phyloP scores from a whole-genome alignment of 2,888 invertebrate genomes.

The Macropis europaea region DNA sequence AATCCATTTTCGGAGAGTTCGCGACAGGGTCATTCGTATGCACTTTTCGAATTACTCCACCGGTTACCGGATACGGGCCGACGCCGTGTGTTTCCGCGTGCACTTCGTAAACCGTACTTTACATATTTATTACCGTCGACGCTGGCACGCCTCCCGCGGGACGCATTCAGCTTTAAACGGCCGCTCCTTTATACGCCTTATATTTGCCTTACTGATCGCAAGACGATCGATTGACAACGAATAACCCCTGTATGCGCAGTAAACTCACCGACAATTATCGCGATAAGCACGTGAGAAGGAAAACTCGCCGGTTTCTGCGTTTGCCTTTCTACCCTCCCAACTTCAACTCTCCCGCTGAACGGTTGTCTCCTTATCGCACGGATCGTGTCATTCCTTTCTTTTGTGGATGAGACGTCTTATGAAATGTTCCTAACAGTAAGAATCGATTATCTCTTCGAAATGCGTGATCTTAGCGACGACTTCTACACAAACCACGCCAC shows the following conservation, averaged over 20 bases:
- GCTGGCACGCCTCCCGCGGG: slow-evolving; percentile 57
- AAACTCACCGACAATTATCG: slow-evolving; percentile 44
- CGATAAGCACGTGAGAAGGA: background rate
- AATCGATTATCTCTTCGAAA: too few relatives aligned
- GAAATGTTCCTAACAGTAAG: too few relatives aligned
- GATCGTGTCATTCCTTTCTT: too few relatives aligned
- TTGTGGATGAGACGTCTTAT: too few relatives aligned
- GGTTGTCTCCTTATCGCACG: too few relatives aligned
- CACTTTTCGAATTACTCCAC: slow-evolving; percentile 47
- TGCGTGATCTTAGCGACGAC: too few relatives aligned
- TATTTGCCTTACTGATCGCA: slow-evolving; percentile 45
- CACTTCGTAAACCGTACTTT: slow-evolving; percentile 61
- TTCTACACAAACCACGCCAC: too few relatives aligned
- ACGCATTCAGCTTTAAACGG: slow-evolving; percentile 66
- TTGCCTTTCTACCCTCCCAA: too few relatives aligned
- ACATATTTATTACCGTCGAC: slow-evolving; percentile 67
- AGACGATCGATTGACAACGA: slow-evolving; percentile 37
- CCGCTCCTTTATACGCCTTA: slow-evolving; percentile 47
- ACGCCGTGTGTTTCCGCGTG: slow-evolving; percentile 26
- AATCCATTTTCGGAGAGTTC: slow-evolving; percentile 38
- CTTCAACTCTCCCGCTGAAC: too few relatives aligned
- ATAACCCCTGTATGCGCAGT: slow-evolving; percentile 5
- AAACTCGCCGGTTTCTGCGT: too few relatives aligned
- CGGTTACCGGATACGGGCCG: slow-evolving; percentile 42
- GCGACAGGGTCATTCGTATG: slow-evolving; percentile 39